Conservation (phyloP, 1,140 invertebrate genomes). For the Drosophila funebris region DNA sequence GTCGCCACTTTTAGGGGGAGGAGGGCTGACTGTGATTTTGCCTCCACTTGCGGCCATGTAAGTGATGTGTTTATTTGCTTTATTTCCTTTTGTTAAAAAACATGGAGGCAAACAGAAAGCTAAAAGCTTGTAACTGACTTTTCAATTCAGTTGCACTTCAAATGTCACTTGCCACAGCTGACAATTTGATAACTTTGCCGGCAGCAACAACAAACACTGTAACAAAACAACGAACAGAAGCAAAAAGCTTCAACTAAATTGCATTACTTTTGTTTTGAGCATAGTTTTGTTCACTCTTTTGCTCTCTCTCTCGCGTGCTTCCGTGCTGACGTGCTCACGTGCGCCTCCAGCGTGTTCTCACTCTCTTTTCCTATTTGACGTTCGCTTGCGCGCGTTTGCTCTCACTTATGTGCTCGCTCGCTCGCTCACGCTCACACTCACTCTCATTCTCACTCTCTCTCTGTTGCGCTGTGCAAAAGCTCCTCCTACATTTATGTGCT, state of each 20-base stretch:
- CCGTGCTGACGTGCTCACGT: background rate
- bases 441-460: background rate
- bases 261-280: constrained; percentile 6
- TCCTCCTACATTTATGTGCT: constrained; percentile 60
- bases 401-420: background rate
- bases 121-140: constrained; percentile 53
- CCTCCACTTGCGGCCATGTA: constrained; percentile 30
- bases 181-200: constrained; percentile 12
- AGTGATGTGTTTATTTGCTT: constrained; percentile 80
- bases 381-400: constrained; percentile 11
- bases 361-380: constrained; percentile 24
- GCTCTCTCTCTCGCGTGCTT: constrained; percentile 3
- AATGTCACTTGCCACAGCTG: constrained; percentile 45
- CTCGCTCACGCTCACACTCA: background rate
- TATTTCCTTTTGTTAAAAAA: constrained; percentile 60
- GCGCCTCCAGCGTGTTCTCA: background rate
- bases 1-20: constrained; percentile 52
- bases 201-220: background rate
- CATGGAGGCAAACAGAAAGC: constrained; percentile 13
- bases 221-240: background rate
- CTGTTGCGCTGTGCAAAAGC: constrained; percentile 30
- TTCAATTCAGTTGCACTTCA: constrained; percentile 29
- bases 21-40: background rate
- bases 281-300: constrained; percentile 34
- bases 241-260: constrained; percentile 31